Percentiles rank a stretch among this genome's conserved stretches.
phyloP scores from a whole-genome alignment of 2,888 invertebrate species.

The Gandaritis pyraliata region DNA sequence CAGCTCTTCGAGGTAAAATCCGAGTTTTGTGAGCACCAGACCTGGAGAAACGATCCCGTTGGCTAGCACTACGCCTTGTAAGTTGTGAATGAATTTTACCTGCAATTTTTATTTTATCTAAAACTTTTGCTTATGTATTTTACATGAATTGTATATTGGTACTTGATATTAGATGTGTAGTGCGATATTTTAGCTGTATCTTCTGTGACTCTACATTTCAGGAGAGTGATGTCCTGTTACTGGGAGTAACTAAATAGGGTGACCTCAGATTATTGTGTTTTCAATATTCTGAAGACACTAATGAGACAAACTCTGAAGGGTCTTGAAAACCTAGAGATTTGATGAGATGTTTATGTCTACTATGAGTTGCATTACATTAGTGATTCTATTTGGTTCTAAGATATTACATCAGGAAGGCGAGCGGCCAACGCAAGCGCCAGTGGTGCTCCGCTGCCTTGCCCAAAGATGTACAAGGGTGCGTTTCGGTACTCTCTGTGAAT shows the following conservation, averaged over 20 bases:
- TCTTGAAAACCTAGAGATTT: neutral
- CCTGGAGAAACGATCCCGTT: conserved; percentile 93
- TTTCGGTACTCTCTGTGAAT: conserved; percentile 85
- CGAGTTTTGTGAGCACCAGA: conserved; percentile 64
- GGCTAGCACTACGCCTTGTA: conserved; percentile 91
- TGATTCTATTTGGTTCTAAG: neutral
- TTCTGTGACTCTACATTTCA: no score
- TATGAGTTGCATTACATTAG: no score
- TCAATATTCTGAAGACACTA: no score
- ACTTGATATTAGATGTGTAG: no score
- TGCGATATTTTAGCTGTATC: no score
- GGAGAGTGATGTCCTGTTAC: no score
- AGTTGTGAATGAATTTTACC: conserved; percentile 85
- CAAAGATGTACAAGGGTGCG: conserved; percentile 91
- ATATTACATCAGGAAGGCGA: conserved; percentile 68
- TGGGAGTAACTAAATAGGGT: no score
- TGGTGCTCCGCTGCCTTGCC: conserved; percentile 95
- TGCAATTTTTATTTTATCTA: conserved; percentile 47
- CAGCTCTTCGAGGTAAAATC: conserved; percentile 76
- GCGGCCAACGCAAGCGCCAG: conserved; percentile 91
- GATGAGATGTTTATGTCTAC: no score
- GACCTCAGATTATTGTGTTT: no score
- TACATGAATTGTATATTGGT: no score
- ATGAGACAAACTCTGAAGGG: neutral
- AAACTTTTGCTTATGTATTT: no score